Conservation (phyloP, 2,797 vertebrate species). For the Acropternis orthonyx region DNA sequence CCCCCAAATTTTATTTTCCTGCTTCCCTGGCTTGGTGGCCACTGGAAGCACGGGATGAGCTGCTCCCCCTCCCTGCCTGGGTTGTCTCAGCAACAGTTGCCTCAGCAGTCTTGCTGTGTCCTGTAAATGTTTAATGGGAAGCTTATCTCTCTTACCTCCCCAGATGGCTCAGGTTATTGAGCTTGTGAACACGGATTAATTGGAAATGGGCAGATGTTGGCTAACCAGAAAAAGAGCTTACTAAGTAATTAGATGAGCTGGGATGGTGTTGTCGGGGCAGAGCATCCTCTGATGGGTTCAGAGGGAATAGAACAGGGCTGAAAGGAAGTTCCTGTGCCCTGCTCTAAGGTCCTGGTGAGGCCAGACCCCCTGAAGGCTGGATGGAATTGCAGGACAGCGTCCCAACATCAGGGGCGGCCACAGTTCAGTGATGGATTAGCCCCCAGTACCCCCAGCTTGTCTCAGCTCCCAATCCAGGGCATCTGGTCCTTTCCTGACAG, state of each 20-base stretch:
- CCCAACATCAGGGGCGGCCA: accelerated
- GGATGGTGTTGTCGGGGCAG: neutral
- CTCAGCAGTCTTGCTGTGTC: neutral
- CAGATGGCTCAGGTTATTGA: conserved; percentile 45
- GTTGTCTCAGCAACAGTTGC: conserved; percentile 21
- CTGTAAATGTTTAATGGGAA: conserved; percentile 63
- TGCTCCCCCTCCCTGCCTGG: neutral
- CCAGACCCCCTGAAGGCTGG: accelerated
- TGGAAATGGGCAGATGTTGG: conserved; percentile 57
- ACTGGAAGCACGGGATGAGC: neutral
- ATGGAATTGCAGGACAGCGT: accelerated
- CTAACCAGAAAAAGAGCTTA: conserved; percentile 25
- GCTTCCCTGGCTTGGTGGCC: accelerated
- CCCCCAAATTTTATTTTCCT: accelerated
- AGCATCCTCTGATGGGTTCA: neutral
- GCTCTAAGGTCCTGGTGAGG: accelerated
- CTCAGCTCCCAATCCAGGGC: neutral
- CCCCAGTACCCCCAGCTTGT: neutral
- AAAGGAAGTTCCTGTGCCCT: neutral
- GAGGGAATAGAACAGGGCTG: neutral
- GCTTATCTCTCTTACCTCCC: conserved; percentile 38
- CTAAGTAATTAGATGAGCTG: neutral
- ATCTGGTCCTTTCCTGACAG: neutral
- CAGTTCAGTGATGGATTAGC: neutral
- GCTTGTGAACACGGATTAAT: conserved; percentile 5